phyloP scores from a whole-genome alignment of 1,140 invertebrate genomes.

The Penaeus vannamei region DNA sequence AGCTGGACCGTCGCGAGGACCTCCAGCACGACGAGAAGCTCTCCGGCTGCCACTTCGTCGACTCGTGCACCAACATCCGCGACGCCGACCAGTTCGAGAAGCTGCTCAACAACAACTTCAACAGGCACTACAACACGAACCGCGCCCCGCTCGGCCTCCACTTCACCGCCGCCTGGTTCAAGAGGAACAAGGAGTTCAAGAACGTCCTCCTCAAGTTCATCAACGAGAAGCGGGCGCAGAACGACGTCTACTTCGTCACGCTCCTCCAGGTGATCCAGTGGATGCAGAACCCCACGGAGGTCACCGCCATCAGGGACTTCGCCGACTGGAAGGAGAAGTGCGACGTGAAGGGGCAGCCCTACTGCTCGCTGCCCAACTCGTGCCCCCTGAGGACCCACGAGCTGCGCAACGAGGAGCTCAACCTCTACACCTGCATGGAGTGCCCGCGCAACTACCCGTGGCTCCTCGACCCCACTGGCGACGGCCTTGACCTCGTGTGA shows the following conservation, averaged over 20 bases:
- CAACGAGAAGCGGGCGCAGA: conserved; percentile 88
- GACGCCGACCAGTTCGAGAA: conserved; percentile 77
- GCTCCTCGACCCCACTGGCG: conserved; percentile 94
- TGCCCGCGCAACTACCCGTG: conserved; percentile 96
- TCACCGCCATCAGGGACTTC: conserved; percentile 89
- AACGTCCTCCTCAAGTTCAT: conserved; percentile 94
- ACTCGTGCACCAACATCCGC: conserved; percentile 93
- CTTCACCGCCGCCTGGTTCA: conserved; percentile 96
- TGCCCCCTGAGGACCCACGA: conserved; percentile 91
- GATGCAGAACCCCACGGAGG: conserved; percentile 96
- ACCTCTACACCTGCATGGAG: conserved; percentile 95
- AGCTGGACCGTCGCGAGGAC: conserved; percentile 91
- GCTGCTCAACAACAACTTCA: conserved; percentile 93
- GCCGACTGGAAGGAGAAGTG: conserved; percentile 96
- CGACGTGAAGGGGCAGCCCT: conserved; percentile 93
- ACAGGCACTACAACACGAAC: conserved; percentile 93
- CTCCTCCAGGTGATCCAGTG: conserved; percentile 89
- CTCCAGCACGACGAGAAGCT: conserved; percentile 91
- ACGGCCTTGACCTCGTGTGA: conserved; percentile 83
- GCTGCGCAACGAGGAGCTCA: conserved; percentile 90
- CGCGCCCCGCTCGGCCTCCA: conserved; percentile 93
- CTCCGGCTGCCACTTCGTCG: conserved; percentile 92
- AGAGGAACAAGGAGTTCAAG: conserved; percentile 93
- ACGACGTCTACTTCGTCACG: conserved; percentile 94
- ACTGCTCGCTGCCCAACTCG: conserved; percentile 91